Conservation (phyloP, 1,140 invertebrate species). For the Anastrepha obliqua region DNA sequence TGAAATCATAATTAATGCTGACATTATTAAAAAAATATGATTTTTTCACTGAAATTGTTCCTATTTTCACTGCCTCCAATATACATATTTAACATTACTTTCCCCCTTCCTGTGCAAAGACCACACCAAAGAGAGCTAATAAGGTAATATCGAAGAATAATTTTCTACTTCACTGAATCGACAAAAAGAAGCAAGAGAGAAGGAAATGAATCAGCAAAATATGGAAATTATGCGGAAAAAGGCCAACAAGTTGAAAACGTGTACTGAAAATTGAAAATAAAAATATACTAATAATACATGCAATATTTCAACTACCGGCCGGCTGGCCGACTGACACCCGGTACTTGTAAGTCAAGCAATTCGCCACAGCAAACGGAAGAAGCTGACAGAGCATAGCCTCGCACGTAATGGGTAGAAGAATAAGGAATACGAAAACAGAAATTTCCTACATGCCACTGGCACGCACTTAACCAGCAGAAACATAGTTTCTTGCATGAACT, state of each 20-base stretch:
- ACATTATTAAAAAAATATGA: no score
- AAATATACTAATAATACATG: not conserved
- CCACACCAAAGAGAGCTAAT: not conserved
- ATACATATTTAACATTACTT: no score
- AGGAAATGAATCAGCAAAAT: conserved; percentile 52
- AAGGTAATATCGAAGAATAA: not conserved
- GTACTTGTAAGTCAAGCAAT: conserved; percentile 23
- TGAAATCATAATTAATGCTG: no score
- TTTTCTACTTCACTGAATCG: not conserved
- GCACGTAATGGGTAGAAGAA: not conserved
- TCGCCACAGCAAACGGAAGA: conserved; percentile 24
- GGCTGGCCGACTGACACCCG: conserved; percentile 8
- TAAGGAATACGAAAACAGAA: not conserved
- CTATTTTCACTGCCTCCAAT: no score
- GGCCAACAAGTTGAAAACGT: conserved; percentile 42
- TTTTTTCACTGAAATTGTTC: no score
- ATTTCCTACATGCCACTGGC: conserved; percentile 2
- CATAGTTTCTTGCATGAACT: not conserved
- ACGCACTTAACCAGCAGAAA: not conserved
- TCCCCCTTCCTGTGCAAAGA: not conserved
- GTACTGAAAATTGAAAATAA: conserved; percentile 40
- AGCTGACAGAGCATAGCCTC: conserved; percentile 11
- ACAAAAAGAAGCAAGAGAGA: conserved; percentile 25
- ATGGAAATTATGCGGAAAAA: conserved; percentile 41
- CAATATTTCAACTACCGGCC: conserved; percentile 2